Evolutionary conservation across 2,888 invertebrate genomes (phyloP), one percentile per base, ranked within the genome.

Genomic region (Loripinus fragilis): DNA sequence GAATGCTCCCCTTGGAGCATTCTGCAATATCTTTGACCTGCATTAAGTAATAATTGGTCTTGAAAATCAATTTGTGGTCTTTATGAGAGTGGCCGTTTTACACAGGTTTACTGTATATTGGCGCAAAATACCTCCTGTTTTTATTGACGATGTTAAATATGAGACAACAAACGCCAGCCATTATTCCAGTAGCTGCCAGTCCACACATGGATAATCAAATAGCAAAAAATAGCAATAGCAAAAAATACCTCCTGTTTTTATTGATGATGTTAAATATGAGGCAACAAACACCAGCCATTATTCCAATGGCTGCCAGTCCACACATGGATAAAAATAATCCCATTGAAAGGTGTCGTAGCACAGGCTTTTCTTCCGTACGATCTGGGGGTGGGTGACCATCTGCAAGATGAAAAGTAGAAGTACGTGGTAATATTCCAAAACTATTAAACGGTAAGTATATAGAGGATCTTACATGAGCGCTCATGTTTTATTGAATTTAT

Each of bases 261-360:
- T 98, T 97, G 95, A 97, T 96, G 87, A 97, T 96, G 94, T 98
- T 99, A 95, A 99, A 99, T 87, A 97, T 95, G 88, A 99, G 96
- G 83, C 99, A 95, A 42, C 95, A 96, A 81, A 97, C 94, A 25
- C 98, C 98, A 78, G 96, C 96, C 52, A 97, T 93, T 87, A 99
- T 97, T 42, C 99, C 99, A 75, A 97, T 95, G 85, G 96, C 95
- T 79, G 98, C 97, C 86, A 99, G 96, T 23, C 97, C 96, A 91
- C 97, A 96, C 97, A 99, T 98, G 91, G 97, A 97, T 81, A 98
- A 96, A 93, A 98, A 98, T 80, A 99, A 95, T 71, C 97, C 97
- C 88, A 97, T 94, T 0, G 98, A 97, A 20, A 99, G 97, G 10
- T 97, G 97, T 79, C 98, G 95, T 70, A 98, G 94, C 70, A 87